Evolutionary conservation across 2,113 vertebrate genomes (phyloP).

Genomic region (Noturus placidus): DNA sequence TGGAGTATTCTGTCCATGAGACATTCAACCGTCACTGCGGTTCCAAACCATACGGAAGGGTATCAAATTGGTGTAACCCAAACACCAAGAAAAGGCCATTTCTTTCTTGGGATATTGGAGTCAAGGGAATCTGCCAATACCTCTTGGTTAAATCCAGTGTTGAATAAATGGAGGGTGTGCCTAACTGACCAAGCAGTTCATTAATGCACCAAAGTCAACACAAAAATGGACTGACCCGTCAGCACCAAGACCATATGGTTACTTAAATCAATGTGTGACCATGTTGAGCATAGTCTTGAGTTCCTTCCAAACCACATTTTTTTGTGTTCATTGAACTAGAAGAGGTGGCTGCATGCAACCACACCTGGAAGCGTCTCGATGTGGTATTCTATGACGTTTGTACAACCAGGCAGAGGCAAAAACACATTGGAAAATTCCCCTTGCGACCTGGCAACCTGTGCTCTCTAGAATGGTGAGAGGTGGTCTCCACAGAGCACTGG

Average conservation of each 20-base stretch:
- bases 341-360: neutral
- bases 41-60: neutral
- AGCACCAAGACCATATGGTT: neutral
- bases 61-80: neutral
- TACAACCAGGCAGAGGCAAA: neutral
- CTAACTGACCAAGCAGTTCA: neutral
- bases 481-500: neutral
- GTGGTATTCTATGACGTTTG: neutral
- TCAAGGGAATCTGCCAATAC: neutral
- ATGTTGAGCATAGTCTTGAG: neutral
- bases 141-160: neutral
- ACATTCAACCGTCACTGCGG: neutral
- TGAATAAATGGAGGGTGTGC: neutral
- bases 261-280: neutral
- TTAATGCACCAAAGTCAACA: neutral
- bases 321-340: neutral
- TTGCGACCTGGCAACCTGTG: neutral
- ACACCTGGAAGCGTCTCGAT: too few relatives aligned
- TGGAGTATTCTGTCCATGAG: neutral
- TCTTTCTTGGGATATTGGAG: neutral
- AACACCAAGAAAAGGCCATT: neutral
- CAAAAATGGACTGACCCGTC: neutral
- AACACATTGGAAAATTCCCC: neutral
- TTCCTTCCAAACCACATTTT: neutral
- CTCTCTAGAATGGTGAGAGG: neutral